Evolutionary conservation across 2,113 vertebrate genomes (phyloP).

Genomic region (Eonycteris spelaea): DNA sequence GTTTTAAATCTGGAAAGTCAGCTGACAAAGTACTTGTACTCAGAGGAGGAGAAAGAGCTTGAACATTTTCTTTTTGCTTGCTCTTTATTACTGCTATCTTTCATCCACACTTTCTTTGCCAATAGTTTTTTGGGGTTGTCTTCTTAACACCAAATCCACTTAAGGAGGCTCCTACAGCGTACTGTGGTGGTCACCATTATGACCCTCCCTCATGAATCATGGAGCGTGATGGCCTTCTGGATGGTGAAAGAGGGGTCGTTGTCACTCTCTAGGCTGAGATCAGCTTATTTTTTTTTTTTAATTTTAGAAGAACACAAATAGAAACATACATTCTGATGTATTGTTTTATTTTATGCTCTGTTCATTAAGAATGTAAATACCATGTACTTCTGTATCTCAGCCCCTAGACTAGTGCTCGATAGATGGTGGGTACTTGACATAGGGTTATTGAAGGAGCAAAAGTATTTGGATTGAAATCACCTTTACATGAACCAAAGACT

Average conservation of each 20-base stretch:
- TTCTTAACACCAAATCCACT: not conserved
- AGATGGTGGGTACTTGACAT: fast-evolving
- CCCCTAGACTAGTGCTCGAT: no score
- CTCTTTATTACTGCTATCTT: not conserved
- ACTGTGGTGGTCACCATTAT: not conserved
- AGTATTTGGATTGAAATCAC: not conserved
- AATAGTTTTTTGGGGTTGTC: not conserved
- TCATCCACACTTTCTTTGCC: not conserved
- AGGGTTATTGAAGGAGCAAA: not conserved
- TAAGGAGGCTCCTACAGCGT: fast-evolving
- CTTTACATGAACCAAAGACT: not conserved
- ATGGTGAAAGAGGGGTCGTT: no score
- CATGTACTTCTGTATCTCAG: not conserved
- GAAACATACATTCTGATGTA: not conserved
- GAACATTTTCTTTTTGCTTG: fast-evolving
- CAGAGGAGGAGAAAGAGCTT: not conserved
- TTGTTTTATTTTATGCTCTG: not conserved
- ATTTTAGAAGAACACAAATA: not conserved
- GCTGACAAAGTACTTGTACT: fast-evolving
- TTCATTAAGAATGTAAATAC: not conserved
- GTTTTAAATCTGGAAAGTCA: not conserved
- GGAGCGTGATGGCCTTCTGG: not conserved
- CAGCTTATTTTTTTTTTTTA: not conserved
- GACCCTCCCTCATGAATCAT: fast-evolving
- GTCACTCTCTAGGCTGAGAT: not conserved